These are phyloP conservation scores for Apamea crenata DNA, from an alignment of 2,888 invertebrate genomes.

Conservation along the genomic window DNA sequence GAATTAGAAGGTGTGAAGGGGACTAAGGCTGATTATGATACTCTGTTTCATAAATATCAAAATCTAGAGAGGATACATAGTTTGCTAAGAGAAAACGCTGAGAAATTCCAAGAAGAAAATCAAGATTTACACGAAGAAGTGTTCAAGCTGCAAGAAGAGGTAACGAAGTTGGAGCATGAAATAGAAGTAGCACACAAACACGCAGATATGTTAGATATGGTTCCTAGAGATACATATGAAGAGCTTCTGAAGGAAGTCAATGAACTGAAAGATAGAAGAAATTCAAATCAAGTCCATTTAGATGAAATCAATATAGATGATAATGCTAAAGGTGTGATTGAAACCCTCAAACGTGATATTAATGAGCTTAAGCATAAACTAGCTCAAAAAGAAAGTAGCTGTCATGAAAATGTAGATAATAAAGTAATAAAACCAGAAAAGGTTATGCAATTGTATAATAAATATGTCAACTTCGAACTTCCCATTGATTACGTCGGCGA, in stretches of 20 bases:
- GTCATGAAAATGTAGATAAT: slow-evolving; percentile 71
- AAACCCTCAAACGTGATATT: slow-evolving; percentile 87
- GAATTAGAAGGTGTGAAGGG: slow-evolving; percentile 79
- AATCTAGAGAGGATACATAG: slow-evolving; percentile 86
- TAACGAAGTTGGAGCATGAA: slow-evolving; percentile 87
- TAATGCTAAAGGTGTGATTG: slow-evolving; percentile 88
- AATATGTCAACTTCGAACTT: slow-evolving; percentile 87
- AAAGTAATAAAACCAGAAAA: slow-evolving; percentile 82
- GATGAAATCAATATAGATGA: slow-evolving; percentile 88
- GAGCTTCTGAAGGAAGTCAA: slow-evolving; percentile 81
- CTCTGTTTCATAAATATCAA: slow-evolving; percentile 86
- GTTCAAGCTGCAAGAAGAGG: slow-evolving; percentile 87
- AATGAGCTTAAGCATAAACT: slow-evolving; percentile 83
- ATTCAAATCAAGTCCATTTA: slow-evolving; percentile 78
- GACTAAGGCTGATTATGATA: slow-evolving; percentile 81
- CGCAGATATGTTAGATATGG: slow-evolving; percentile 76
- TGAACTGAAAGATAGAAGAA: slow-evolving; percentile 79
- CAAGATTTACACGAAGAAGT: slow-evolving; percentile 89
- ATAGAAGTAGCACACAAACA: slow-evolving; percentile 81
- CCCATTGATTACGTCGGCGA: slow-evolving; percentile 87
- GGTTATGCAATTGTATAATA: slow-evolving; percentile 85
- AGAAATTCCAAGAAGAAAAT: slow-evolving; percentile 89
- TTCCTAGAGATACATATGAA: slow-evolving; percentile 83
- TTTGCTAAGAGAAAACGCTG: slow-evolving; percentile 85
- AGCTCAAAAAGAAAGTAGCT: slow-evolving; percentile 74